A percentile compares a stretch with the other conserved stretches of the same genome.
Conservation (phyloP, 2,113 vertebrate genomes). For the Enhydra lutris region DNA sequence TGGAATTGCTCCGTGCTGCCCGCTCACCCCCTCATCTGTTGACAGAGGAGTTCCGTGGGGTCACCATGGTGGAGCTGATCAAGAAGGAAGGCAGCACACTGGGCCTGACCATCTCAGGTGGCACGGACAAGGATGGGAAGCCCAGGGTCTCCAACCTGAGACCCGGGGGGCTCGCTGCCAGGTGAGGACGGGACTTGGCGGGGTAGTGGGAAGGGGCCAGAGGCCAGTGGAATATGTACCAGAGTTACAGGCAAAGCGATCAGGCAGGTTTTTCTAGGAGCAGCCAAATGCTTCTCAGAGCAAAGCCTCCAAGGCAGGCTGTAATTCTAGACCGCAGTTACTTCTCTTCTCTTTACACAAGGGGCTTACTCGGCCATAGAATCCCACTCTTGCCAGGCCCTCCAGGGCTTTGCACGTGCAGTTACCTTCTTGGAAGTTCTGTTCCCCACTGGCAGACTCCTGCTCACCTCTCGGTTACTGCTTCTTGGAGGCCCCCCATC, state of each 20-base stretch:
- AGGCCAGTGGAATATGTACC: neutral
- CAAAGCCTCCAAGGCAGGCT: neutral
- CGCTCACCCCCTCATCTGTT: constrained; percentile 33
- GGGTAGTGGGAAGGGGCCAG: neutral
- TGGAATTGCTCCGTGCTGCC: neutral
- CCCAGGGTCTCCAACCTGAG: constrained; percentile 96
- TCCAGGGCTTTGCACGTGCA: neutral
- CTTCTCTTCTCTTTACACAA: neutral
- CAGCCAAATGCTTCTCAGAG: neutral
- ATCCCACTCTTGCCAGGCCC: neutral
- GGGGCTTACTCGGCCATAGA: fast-evolving
- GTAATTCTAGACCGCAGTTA: neutral
- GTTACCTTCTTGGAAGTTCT: neutral
- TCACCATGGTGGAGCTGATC: constrained; percentile 95
- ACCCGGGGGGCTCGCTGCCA: constrained; percentile 95
- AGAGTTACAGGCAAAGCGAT: neutral
- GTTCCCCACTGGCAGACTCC: neutral
- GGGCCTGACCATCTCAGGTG: constrained; percentile 96
- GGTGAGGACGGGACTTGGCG: constrained; percentile 82
- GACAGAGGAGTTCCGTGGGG: constrained; percentile 93
- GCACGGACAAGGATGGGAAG: constrained; percentile 97
- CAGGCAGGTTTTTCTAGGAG: neutral
- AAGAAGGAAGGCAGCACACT: constrained; percentile 97
- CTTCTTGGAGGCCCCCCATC: neutral
- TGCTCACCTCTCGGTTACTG: neutral